phyloP scores from a whole-genome alignment of 2,113 vertebrate genomes.

The Cheirogaleus medius region DNA sequence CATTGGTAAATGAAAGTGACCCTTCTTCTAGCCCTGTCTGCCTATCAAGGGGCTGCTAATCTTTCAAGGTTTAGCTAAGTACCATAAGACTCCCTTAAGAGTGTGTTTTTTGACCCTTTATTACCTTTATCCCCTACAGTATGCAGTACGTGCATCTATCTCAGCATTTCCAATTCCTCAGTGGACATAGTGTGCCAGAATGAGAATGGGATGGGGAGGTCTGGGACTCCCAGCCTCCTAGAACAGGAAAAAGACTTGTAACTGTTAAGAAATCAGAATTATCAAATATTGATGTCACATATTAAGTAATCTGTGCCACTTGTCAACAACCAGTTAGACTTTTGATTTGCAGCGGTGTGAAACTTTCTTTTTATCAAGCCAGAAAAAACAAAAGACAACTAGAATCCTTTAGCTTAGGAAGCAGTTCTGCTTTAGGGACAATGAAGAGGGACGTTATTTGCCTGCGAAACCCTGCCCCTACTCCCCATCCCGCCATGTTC shows the following conservation, averaged over 20 bases:
- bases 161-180: fast-evolving
- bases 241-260: neutral
- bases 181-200: fast-evolving
- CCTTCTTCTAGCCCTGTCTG: neutral
- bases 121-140: neutral
- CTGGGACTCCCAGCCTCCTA: neutral
- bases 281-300: neutral
- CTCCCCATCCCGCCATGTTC: no score
- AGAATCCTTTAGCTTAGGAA: neutral
- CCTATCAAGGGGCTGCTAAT: neutral
- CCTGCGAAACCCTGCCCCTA: no score
- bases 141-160: no score
- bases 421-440: neutral
- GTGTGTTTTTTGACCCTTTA: neutral
- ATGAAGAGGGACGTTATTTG: no score
- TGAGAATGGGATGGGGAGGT: no score
- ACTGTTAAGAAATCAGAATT: neutral
- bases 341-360: neutral
- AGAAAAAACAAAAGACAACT: neutral
- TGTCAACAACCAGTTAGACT: neutral
- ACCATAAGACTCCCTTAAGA: fast-evolving
- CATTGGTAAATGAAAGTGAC: no score
- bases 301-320: neutral
- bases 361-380: neutral
- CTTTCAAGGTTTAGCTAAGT: neutral